These are phyloP conservation scores for Scaeva pyrastri DNA, from an alignment of 2,888 invertebrate genomes.

Conservation along the genomic window DNA sequence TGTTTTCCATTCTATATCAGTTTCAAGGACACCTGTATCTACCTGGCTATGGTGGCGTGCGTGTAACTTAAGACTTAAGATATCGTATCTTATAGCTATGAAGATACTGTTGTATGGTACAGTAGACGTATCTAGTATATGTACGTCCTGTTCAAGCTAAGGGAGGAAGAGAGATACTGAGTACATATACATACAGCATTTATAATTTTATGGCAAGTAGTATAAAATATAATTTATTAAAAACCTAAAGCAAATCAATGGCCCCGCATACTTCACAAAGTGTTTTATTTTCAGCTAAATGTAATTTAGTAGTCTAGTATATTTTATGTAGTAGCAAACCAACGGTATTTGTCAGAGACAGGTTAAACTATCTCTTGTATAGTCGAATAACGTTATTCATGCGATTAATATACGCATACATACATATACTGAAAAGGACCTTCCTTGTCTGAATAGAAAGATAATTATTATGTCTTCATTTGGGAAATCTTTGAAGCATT, in stretches of 20 bases:
- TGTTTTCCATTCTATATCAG: conserved; percentile 39
- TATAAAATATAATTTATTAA: not conserved
- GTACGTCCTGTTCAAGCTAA: not conserved
- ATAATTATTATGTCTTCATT: not conserved
- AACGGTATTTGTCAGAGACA: not conserved
- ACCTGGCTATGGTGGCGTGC: not conserved
- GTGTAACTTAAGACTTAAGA: conserved; percentile 37
- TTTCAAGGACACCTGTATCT: conserved; percentile 16
- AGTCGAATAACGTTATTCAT: not conserved
- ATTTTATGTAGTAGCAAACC: too few relatives aligned
- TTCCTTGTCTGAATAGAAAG: not conserved
- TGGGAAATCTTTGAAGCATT: not conserved
- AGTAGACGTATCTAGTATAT: not conserved
- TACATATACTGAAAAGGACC: too few relatives aligned
- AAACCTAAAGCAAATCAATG: not conserved
- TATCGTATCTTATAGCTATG: conserved; percentile 28
- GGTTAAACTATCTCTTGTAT: not conserved
- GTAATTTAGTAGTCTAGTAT: not conserved
- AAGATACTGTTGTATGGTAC: too few relatives aligned
- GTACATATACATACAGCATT: not conserved
- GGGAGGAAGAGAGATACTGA: not conserved
- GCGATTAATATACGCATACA: not conserved
- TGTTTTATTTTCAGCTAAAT: not conserved
- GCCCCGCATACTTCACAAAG: not conserved
- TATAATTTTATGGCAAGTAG: not conserved